Percentiles rank a stretch among this genome's conserved stretches.
These are phyloP conservation scores for Tetranychus urticae DNA, from an alignment of 1,140 invertebrate species.

Conservation along the genomic window DNA sequence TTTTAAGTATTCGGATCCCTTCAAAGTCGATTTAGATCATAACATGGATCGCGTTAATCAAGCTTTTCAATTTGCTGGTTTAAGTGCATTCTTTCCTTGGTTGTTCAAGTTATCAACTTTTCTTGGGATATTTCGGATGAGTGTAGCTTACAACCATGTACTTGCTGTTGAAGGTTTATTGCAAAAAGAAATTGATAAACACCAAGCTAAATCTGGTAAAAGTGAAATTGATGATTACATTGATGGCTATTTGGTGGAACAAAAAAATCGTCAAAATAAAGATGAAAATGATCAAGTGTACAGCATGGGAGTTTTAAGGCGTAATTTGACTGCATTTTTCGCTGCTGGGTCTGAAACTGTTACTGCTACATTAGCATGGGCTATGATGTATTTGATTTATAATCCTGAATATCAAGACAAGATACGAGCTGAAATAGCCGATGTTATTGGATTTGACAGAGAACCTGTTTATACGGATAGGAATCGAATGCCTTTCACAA, in stretches of 20 bases:
- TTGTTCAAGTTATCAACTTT: not conserved
- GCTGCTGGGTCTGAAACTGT: slow-evolving; percentile 19
- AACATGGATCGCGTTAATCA: not conserved
- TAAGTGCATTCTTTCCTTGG: not conserved
- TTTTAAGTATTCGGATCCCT: slow-evolving; percentile 9
- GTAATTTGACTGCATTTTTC: slow-evolving; percentile 12
- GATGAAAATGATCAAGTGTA: not conserved
- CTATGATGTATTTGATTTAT: slow-evolving; percentile 14
- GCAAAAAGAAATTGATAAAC: slow-evolving; percentile 17
- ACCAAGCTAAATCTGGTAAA: slow-evolving; percentile 36
- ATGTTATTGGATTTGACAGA: slow-evolving; percentile 11
- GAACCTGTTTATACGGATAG: slow-evolving; percentile 11
- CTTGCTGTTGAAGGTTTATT: too few species aligned
- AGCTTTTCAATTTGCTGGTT: not conserved
- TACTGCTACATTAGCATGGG: slow-evolving; percentile 17
- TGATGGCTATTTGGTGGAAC: slow-evolving; percentile 54
- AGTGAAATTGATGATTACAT: slow-evolving; percentile 44
- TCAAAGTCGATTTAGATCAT: not conserved
- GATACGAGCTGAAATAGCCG: slow-evolving; percentile 17
- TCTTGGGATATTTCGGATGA: not conserved
- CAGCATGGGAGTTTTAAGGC: slow-evolving; percentile 7
- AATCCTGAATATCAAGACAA: slow-evolving; percentile 20
- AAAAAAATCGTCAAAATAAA: slow-evolving; percentile 15
- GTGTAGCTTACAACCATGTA: too few species aligned
- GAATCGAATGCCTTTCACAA: not conserved